Evolutionary conservation across 2,888 invertebrate species (phyloP), one percentile per base, ranked within the genome.

Genomic region (Drepana falcataria): DNA sequence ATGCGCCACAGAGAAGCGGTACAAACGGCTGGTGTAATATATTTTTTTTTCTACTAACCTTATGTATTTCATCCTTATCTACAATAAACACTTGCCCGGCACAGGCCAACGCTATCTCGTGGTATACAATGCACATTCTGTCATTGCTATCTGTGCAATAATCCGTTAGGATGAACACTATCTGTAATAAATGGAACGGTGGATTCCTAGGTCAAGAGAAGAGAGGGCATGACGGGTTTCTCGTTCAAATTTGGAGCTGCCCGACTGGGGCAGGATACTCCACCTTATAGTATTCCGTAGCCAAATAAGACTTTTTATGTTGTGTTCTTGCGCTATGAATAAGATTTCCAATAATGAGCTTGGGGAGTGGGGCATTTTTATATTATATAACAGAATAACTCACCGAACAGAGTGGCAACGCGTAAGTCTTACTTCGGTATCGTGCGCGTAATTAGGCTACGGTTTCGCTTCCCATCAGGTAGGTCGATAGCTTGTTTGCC

Each of bases 161-260:
- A 4, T 55, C 58, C 6, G 64, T 65, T 21, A 67, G 51, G 47
- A 67, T 35, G 35, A 67, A 63, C 35, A 62, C 35, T 3, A 67
- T 52, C 67, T 67, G 49, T 21, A 21, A 21, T 21, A 21, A 21
- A 4, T 37, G 37, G 37, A 0, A 3, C 5, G 3, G 37, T 5
- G 5, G 37, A 4, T 5, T 37, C 5, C 37, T 4, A 4, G 5
- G 3, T 3, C 37, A 5, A 37, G 37, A 5, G 3, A 37, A 1
- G 37, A 37, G 37, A 37, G 3, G 4, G 3, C 37, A 3, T 5
- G 37, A 4, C 4, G 37, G 37, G 3, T 37, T 37, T 37, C 37
- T 1, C 5, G 5, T 37, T 37, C 3, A 47, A 5, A 47, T 21
- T 47, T 47, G 47, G 47, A 47, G 47, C 21, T 3, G 47, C 47